Base-by-base conservation (phyloP, 2,113 vertebrate genomes). In the Garra rufa region DNA sequence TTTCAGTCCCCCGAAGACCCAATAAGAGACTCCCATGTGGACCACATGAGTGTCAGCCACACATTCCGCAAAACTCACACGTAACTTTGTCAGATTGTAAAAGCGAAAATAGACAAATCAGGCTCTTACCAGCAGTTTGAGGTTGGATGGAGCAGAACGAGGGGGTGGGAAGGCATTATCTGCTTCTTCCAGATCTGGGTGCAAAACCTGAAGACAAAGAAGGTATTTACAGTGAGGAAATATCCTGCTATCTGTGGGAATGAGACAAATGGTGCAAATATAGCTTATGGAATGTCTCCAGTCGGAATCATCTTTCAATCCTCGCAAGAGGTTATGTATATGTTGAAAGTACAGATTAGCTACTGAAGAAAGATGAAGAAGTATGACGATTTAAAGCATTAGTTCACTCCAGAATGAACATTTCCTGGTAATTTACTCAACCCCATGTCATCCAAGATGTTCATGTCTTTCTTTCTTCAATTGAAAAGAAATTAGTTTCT, bases 101-200 rank as follows among this genome's bases (percentile, higher is more conserved):
- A 74, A 83, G 28, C 13, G 10, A 74, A 44, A 81, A 70, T 41
- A 70, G 34, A 41, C 8, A 28, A 26, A 0, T 48, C 44, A 63
- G 7, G 46, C 10, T 9, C 96, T 97, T 95, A 99, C 98, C 96
- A 99, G 94, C 93, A 98, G 94, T 92, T 98, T 98, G 83, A 96
- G 94, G 87, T 98, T 97, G 59, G 97, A 98, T 84, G 97, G 92
- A 85, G 97, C 95, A 55, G 96, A 95, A 91, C 97, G 96, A 87
- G 96, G 95, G 4, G 97, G 97, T 90, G 97, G 97, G 86, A 99
- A 99, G 9, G 98, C 98, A 92, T 97, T 96, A 94, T 99, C 98
- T 89, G 98, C 98, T 88, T 96, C 96, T 94, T 97, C 97, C 92
- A 99, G 93, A 94, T 99, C 98, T 74, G 98, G 98, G 91, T 99